Evolutionary conservation across 2,797 vertebrate genomes (phyloP).

Genomic region (Linurgus olivaceus): DNA sequence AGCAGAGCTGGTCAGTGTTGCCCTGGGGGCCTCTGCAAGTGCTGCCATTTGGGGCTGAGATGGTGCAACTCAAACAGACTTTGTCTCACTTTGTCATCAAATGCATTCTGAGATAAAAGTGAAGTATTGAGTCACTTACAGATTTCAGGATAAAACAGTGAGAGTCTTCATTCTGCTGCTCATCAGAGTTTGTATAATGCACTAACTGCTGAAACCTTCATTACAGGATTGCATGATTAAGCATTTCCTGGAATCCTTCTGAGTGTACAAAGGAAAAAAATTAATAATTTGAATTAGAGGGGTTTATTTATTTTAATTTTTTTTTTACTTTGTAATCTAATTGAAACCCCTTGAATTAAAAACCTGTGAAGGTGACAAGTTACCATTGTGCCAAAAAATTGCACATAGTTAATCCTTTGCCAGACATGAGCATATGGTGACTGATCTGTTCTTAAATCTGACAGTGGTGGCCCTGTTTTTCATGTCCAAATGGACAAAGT

Average conservation of each 20-base stretch:
- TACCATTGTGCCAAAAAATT: not conserved
- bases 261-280: not conserved
- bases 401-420: not conserved
- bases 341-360: not conserved
- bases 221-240: not conserved
- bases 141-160: not conserved
- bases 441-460: not conserved
- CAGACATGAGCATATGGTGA: conserved; percentile 1
- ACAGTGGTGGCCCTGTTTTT: not conserved
- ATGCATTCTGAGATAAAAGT: not conserved
- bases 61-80: not conserved
- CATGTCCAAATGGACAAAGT: not conserved
- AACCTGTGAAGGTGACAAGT: not conserved
- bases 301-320: not conserved
- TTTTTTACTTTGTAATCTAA: not conserved
- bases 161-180: not conserved
- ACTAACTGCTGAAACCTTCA: not conserved
- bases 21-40: not conserved
- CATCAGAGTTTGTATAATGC: not conserved
- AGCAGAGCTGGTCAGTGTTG: conserved; percentile 67
- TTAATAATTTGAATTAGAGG: not conserved
- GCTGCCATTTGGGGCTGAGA: not conserved
- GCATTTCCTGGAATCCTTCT: not conserved
- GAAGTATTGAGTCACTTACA: not conserved
- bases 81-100: not conserved